Base-by-base conservation (phyloP, 2,113 vertebrate genomes). In the Oncorhynchus masou region DNA sequence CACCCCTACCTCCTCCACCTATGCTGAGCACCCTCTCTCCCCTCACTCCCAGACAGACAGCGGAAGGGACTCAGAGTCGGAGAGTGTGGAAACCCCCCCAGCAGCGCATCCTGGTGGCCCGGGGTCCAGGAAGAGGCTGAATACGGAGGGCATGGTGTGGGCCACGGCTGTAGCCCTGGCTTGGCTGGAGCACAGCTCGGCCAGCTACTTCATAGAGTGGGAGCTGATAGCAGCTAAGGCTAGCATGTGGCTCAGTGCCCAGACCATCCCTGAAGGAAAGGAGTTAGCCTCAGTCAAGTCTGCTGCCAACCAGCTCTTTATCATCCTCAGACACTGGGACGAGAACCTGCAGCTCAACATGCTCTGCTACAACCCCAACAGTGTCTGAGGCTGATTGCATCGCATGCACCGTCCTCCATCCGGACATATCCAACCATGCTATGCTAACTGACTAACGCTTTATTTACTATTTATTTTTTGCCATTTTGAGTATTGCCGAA, bases 241-340 rank as follows among this genome's bases (percentile, higher is more conserved):
- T 76, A 97, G 89, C 87, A 88, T 92, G 75, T 99, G 98, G 98
- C 84, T 99, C 62, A 88, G 92, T 0, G 8, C 82, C 16, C 97
- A 99, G 88, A 71, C 82, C 45, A 91, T 98, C 57, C 96, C 97
- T 0, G 94, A 94, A 74, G 95, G 94, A 51, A 91, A 91, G 70
- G 95, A 95, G 1, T 88, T 93, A 77, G 91, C 90, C 29, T 27
- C 82, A 0, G 87, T 99, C 79, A 97, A 95, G 88, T 90, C 96
- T 0, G 93, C 97, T 0, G 97, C 96, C 75, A 96, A 96, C 83
- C 97, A 99, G 91, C 95, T 99, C 19, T 99, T 99, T 3, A 95
- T 99, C 83, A 94, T 99, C 74, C 96, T 99, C 80, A 91, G 96
- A 67, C 98, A 99, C 91, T 99, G 98, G 98, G 94, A 99, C 25